Evolutionary conservation across 2,113 vertebrate genomes (phyloP).

Genomic region (Paracanthobrama guichenoti): DNA sequence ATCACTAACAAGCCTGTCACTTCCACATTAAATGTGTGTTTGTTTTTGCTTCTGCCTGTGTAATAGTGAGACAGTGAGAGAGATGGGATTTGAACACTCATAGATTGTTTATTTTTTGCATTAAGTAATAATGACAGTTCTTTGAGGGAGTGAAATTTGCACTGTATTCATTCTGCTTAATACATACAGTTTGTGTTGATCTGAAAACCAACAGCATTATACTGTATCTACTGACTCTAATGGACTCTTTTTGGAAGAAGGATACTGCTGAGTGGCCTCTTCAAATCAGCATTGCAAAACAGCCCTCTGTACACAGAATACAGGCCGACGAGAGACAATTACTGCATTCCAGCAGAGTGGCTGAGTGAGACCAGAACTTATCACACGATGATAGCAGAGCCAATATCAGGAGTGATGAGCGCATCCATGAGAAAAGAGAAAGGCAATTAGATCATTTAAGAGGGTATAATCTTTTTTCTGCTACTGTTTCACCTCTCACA

Average conservation of each 20-base stretch:
- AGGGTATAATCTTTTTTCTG: background rate
- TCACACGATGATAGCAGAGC: conserved; percentile 23
- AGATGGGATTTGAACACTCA: conserved; percentile 24
- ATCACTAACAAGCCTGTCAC: conserved; percentile 25
- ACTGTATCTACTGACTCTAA: conserved; percentile 12
- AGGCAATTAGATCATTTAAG: conserved; percentile 24
- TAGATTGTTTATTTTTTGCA: conserved; percentile 38
- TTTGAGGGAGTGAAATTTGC: background rate
- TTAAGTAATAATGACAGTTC: conserved; percentile 16
- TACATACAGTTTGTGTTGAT: background rate
- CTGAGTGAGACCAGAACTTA: conserved; percentile 28
- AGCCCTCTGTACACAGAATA: conserved; percentile 12
- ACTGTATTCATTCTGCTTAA: background rate
- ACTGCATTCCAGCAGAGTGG: conserved; percentile 29
- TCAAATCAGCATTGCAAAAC: conserved; percentile 50
- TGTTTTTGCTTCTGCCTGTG: conserved; percentile 20
- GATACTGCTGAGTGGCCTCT: conserved; percentile 25
- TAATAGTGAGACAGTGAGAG: background rate
- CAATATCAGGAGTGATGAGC: conserved; percentile 20
- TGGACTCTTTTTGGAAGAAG: conserved; percentile 32
- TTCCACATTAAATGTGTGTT: conserved; percentile 23
- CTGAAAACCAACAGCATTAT: conserved; percentile 32
- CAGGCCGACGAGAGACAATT: conserved; percentile 30
- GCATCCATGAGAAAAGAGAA: conserved; percentile 21
- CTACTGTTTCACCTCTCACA: background rate